Percentiles rank a stretch among this genome's conserved stretches.
Evolutionary conservation across 2,888 invertebrate genomes (phyloP).

Genomic region (Pharmacophagus antenor): DNA sequence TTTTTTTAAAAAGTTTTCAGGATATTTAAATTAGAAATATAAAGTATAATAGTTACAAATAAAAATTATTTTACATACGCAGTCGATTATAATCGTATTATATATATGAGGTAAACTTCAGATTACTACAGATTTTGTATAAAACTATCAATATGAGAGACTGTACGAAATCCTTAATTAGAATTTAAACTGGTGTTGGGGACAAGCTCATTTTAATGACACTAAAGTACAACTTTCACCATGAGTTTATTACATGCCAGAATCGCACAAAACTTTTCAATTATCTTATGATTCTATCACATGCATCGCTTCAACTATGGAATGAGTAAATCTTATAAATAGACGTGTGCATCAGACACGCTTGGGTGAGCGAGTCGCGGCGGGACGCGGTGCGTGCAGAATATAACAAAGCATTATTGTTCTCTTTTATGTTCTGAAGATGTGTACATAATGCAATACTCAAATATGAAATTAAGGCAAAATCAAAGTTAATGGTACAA

Average conservation of each 20-base stretch:
- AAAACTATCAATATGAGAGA: too few relatives aligned
- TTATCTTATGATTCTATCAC: constrained; percentile 25
- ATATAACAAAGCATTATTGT: constrained; percentile 27
- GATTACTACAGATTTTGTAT: too few relatives aligned
- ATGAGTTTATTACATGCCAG: constrained; percentile 6
- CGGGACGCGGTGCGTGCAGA: constrained; percentile 6
- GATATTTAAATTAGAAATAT: too few relatives aligned
- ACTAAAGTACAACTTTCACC: constrained; percentile 16
- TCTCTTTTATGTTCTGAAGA: constrained; percentile 17
- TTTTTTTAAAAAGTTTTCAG: too few relatives aligned
- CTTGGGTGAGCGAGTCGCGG: constrained; percentile 14
- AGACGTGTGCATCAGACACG: constrained; percentile 26
- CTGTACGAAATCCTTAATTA: too few relatives aligned
- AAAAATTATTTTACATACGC: too few relatives aligned
- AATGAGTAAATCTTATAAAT: constrained; percentile 22
- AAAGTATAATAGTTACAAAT: too few relatives aligned
- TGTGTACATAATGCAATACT: constrained; percentile 5
- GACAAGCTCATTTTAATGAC: neutral
- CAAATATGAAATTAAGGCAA: constrained; percentile 10
- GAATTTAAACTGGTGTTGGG: too few relatives aligned
- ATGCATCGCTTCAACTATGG: constrained; percentile 13
- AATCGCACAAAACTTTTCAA: constrained; percentile 6
- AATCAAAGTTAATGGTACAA: neutral
- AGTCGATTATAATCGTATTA: too few relatives aligned
- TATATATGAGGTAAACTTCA: too few relatives aligned